Percentiles rank a stretch among this genome's conserved stretches.
Evolutionary conservation across 1,140 invertebrate genomes (phyloP).

Genomic region (Zophobas morio): DNA sequence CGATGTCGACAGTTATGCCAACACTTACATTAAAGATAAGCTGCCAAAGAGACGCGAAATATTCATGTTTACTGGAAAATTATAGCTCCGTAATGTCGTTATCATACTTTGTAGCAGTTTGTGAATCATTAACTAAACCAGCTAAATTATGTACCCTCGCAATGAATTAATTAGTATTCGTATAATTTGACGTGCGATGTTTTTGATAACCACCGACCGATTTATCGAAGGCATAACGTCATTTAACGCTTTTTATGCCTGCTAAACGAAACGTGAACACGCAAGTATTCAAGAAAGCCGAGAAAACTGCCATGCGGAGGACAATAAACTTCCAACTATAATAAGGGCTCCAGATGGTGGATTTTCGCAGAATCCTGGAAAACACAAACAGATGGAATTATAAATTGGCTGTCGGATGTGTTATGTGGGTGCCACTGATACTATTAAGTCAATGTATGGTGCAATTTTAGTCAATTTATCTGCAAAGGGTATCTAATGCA

Average conservation of each 20-base stretch:
- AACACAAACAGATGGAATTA: slow-evolving; percentile 7
- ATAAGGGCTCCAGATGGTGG: not conserved
- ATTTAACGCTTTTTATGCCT: slow-evolving; percentile 31
- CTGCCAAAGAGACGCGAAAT: slow-evolving; percentile 3
- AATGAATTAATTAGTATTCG: slow-evolving; percentile 33
- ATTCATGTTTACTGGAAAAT: slow-evolving; percentile 12
- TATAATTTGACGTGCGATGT: slow-evolving; percentile 29
- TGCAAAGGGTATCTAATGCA: slow-evolving; percentile 9
- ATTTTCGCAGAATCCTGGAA: slow-evolving; percentile 5
- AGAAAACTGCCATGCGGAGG: slow-evolving; percentile 13
- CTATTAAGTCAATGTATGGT: not conserved
- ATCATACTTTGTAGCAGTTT: slow-evolving; percentile 36
- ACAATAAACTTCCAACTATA: slow-evolving; percentile 23
- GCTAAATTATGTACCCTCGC: slow-evolving; percentile 29
- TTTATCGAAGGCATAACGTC: slow-evolving; percentile 29
- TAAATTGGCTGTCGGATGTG: not conserved
- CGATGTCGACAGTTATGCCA: not conserved
- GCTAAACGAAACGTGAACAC: slow-evolving; percentile 29
- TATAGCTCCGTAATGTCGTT: slow-evolving; percentile 23
- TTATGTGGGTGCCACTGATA: slow-evolving; percentile 8
- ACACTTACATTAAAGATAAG: not conserved
- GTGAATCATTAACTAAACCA: slow-evolving; percentile 36
- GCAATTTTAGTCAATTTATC: slow-evolving; percentile 7
- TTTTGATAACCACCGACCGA: slow-evolving; percentile 12
- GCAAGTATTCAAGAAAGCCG: slow-evolving; percentile 9